phyloP scores from a whole-genome alignment of 1,140 invertebrate species.

The Nasonia giraulti region DNA sequence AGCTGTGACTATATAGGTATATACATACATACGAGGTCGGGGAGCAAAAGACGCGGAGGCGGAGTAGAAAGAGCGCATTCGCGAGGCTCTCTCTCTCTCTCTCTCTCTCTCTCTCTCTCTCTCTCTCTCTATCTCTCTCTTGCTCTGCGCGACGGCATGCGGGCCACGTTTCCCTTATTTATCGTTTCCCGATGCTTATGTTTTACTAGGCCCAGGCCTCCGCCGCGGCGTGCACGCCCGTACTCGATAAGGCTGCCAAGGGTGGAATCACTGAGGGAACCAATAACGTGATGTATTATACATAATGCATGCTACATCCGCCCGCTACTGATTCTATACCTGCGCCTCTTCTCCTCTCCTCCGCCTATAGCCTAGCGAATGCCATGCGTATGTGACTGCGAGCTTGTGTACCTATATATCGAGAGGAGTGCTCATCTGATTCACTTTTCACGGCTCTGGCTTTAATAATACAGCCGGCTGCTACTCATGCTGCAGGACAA shows the following conservation, averaged over 20 bases:
- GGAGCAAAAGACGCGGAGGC: conserved; percentile 17
- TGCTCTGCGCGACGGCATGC: conserved; percentile 61
- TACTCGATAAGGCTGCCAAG: conserved; percentile 72
- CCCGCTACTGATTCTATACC: conserved; percentile 36
- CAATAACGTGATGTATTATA: conserved; percentile 76
- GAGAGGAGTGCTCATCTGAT: background rate
- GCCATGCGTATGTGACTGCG: background rate
- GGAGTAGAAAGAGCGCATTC: conserved; percentile 38
- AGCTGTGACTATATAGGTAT: background rate
- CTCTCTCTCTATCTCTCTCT: too few species aligned
- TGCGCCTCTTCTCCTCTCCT: background rate
- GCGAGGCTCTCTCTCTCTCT: conserved; percentile 41
- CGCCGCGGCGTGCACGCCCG: background rate
- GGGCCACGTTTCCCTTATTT: conserved; percentile 74
- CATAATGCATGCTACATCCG: conserved; percentile 72
- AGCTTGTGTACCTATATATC: background rate
- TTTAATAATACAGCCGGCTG: conserved; percentile 37
- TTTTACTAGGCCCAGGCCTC: conserved; percentile 69
- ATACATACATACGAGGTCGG: background rate
- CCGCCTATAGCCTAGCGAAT: background rate
- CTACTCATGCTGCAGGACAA: conserved; percentile 7
- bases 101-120: background rate
- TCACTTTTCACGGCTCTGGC: conserved; percentile 37
- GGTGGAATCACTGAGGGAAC: conserved; percentile 74
- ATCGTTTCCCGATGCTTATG: conserved; percentile 75